A percentile compares a stretch with the other conserved stretches of the same genome.
Conservation (phyloP, 2,888 invertebrate species). For the Athalia rosae region DNA sequence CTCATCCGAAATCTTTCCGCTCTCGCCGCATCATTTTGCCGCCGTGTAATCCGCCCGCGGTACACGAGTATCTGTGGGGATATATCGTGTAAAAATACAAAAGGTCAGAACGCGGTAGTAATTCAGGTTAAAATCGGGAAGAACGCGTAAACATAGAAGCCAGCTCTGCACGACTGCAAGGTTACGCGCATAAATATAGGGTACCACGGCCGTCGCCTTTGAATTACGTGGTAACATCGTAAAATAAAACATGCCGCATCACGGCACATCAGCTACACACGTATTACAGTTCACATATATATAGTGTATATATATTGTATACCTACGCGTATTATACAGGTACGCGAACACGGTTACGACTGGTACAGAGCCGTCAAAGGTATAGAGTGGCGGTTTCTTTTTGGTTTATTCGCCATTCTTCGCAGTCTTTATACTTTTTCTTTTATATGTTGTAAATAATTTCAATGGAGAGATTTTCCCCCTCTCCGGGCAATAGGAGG, state of each 20-base stretch:
- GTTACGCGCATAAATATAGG: constrained; percentile 11
- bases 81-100: not conserved
- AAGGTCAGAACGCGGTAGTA: not conserved
- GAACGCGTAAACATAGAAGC: constrained; percentile 15
- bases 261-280: no score
- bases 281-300: no score
- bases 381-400: constrained; percentile 37
- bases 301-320: no score
- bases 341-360: no score
- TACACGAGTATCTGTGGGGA: not conserved
- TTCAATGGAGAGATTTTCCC: constrained; percentile 72
- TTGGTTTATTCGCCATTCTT: constrained; percentile 29
- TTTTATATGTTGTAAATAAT: constrained; percentile 59
- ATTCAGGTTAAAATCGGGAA: constrained; percentile 14
- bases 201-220: no score
- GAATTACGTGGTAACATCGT: not conserved
- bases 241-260: no score
- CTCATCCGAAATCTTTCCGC: no score
- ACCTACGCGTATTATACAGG: no score
- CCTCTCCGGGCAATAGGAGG: constrained; percentile 54
- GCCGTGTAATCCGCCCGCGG: not conserved
- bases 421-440: constrained; percentile 54
- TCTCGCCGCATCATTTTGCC: no score
- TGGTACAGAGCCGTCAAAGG: constrained; percentile 64
- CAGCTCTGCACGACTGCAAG: not conserved